These are phyloP conservation scores for Tortrix viridana DNA, from an alignment of 2,888 invertebrate genomes.

Conservation along the genomic window DNA sequence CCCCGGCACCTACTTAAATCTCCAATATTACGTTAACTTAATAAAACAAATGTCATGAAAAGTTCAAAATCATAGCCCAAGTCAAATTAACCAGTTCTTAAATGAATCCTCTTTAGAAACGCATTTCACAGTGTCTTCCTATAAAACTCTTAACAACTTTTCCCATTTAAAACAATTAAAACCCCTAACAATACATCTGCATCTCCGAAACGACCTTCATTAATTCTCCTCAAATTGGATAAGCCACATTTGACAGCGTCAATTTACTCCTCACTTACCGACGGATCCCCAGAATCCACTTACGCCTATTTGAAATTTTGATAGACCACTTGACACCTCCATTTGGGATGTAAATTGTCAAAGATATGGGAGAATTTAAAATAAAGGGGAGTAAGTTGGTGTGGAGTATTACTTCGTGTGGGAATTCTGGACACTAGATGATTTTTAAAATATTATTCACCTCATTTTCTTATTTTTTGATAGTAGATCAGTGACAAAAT, in stretches of 20 bases:
- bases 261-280: conserved; percentile 76
- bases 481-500: too few species aligned
- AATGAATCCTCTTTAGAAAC: too few species aligned
- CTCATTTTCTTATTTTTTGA: too few species aligned
- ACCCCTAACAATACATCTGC: conserved; percentile 20
- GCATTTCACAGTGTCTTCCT: background rate
- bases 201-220: conserved; percentile 58
- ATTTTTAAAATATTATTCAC: too few species aligned
- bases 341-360: conserved; percentile 84
- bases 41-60: too few species aligned
- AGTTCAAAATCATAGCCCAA: too few species aligned
- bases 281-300: conserved; percentile 77
- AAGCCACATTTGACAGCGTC: conserved; percentile 79
- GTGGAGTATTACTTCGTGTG: background rate
- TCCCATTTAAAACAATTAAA: conserved; percentile 33
- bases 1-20: too few species aligned
- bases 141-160: background rate
- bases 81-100: too few species aligned
- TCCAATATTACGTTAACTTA: too few species aligned
- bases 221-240: conserved; percentile 81
- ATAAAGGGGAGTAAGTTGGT: conserved; percentile 10
- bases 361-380: conserved; percentile 49
- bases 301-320: conserved; percentile 81
- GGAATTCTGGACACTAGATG: too few species aligned
- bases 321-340: conserved; percentile 81